These are phyloP conservation scores for Dugesia japonica DNA, from an alignment of 2,888 invertebrate species.

Conservation along the genomic window DNA sequence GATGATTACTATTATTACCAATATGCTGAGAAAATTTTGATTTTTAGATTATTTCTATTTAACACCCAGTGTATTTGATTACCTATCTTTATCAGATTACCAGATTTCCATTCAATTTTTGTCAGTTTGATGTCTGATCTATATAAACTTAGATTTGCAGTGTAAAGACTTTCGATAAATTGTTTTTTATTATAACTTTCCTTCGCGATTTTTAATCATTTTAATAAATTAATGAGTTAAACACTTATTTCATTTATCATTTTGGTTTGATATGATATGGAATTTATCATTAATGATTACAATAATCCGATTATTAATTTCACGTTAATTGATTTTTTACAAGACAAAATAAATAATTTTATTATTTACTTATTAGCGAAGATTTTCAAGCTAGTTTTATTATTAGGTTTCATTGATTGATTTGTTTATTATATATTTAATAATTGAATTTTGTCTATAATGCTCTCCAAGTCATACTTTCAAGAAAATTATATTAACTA, in stretches of 20 bases:
- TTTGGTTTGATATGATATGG: no score
- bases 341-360: no score
- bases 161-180: constrained; percentile 20
- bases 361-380: no score
- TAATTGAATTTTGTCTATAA: no score
- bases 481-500: no score
- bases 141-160: constrained; percentile 7
- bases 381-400: no score
- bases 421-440: no score
- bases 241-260: background rate
- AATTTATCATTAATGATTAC: no score
- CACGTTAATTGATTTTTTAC: no score
- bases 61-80: background rate
- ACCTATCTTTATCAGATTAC: background rate
- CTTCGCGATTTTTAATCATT: constrained; percentile 20
- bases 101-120: background rate
- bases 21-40: background rate
- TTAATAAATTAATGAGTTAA: constrained; percentile 20
- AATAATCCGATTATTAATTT: no score
- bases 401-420: no score
- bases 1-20: background rate
- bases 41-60: background rate
- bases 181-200: constrained; percentile 20
- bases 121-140: constrained; percentile 12
- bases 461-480: no score